Percentiles rank a stretch among this genome's conserved stretches.
phyloP scores from a whole-genome alignment of 2,888 invertebrate genomes.

The Xylophagus ater region DNA sequence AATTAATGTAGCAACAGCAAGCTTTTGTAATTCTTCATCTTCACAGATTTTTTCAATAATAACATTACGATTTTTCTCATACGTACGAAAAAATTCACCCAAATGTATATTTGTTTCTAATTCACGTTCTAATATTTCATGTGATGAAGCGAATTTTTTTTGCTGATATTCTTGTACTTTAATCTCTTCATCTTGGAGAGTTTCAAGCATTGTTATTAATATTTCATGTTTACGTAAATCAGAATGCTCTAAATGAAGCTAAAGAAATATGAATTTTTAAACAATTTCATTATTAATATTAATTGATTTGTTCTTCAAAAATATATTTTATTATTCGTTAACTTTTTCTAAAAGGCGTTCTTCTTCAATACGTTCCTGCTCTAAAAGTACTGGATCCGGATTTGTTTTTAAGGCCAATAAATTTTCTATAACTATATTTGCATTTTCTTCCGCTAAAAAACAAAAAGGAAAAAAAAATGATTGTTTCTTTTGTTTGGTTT shows the following conservation, averaged over 20 bases:
- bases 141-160: constrained; percentile 43
- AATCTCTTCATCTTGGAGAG: constrained; percentile 54
- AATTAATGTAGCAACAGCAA: constrained; percentile 56
- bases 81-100: constrained; percentile 47
- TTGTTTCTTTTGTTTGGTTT: too few relatives aligned
- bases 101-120: constrained; percentile 50
- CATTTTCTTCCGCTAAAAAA: constrained; percentile 49
- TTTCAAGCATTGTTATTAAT: constrained; percentile 56
- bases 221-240: constrained; percentile 55
- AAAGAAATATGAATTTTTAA: constrained; percentile 31
- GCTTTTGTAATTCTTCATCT: constrained; percentile 61
- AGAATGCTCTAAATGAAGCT: constrained; percentile 36
- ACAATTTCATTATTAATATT: neutral
- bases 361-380: constrained; percentile 56
- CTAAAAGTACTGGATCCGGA: constrained; percentile 51
- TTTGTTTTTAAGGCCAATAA: constrained; percentile 49
- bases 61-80: constrained; percentile 49
- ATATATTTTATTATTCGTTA: neutral
- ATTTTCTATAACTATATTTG: constrained; percentile 54
- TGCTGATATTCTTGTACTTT: constrained; percentile 53
- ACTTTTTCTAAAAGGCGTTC: constrained; percentile 49
- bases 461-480: too few relatives aligned
- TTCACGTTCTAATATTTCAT: constrained; percentile 56
- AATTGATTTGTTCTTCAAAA: neutral
- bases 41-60: constrained; percentile 51